Evolutionary conservation across 2,888 invertebrate genomes (phyloP).

Genomic region (Caenorhabditis panamensis): DNA sequence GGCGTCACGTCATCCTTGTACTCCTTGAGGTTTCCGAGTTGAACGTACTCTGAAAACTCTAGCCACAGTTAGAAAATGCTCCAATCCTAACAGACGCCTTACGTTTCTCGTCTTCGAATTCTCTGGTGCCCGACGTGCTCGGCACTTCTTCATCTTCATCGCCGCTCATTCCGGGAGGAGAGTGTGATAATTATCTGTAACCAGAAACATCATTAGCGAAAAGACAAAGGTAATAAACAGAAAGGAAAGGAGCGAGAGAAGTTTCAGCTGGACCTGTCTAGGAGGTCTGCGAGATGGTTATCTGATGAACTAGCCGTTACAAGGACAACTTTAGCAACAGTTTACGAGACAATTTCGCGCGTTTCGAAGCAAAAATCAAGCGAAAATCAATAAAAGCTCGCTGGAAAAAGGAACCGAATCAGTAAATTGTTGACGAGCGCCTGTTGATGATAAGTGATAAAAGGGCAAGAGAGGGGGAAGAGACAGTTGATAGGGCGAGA

Average conservation of each 20-base stretch:
- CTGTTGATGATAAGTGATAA: too few relatives aligned
- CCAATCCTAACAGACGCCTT: neutral
- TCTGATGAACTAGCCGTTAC: conserved; percentile 12
- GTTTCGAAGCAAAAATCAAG: conserved; percentile 1
- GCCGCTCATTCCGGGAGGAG: conserved; percentile 6
- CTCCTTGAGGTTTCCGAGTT: conserved; percentile 34
- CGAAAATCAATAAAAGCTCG: too few relatives aligned
- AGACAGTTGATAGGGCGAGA: neutral
- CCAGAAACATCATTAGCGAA: too few relatives aligned
- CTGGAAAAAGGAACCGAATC: neutral
- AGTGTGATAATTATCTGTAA: too few relatives aligned
- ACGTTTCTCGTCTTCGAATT: conserved; percentile 1
- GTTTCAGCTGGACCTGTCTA: too few relatives aligned
- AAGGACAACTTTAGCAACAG: conserved; percentile 5
- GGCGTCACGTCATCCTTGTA: conserved; percentile 53
- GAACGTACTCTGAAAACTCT: conserved; percentile 46
- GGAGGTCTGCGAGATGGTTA: neutral
- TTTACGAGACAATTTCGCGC: neutral
- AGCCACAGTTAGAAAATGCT: neutral
- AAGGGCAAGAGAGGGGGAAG: neutral
- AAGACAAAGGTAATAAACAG: neutral
- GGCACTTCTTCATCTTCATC: conserved; percentile 12
- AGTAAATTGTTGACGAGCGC: neutral
- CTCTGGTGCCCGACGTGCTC: conserved; percentile 29
- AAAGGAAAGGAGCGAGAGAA: neutral